Evolutionary conservation across 1,140 invertebrate genomes (phyloP), one percentile per base, ranked within the genome.

Genomic region (Rhyacophila brunnea): DNA sequence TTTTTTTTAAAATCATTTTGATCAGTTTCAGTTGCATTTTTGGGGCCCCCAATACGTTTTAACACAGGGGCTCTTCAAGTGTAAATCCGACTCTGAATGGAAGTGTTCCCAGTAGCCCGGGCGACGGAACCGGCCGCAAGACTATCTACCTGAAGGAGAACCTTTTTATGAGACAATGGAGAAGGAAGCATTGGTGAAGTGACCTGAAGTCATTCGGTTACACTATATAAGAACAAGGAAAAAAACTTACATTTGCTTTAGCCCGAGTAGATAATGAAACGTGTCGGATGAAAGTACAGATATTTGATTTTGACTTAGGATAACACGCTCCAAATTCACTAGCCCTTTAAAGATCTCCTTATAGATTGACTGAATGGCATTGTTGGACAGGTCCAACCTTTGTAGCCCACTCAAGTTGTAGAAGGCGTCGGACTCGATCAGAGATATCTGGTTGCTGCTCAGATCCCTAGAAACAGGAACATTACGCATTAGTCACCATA

Each of bases 171-270:
- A n/a, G n/a, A n/a, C n/a, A n/a, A n/a, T n/a, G n/a, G n/a, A n/a
- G n/a, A n/a, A n/a, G n/a, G n/a, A n/a, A n/a, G n/a, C n/a, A n/a
- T n/a, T n/a, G n/a, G n/a, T n/a, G n/a, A n/a, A n/a, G n/a, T n/a
- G n/a, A n/a, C n/a, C n/a, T n/a, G n/a, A n/a, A n/a, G n/a, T n/a
- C n/a, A n/a, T n/a, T n/a, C n/a, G n/a, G n/a, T n/a, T n/a, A n/a
- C n/a, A n/a, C n/a, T n/a, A n/a, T n/a, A n/a, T n/a, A n/a, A n/a
- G n/a, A n/a, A n/a, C n/a, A n/a, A n/a, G n/a, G n/a, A n/a, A n/a
- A n/a, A n/a, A n/a, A n/a, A 86, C 87, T 85, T 81, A 90, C 87
- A 90, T 72, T 69, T 86, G 83, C 69, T 85, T 87, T 58, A 90
- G 74, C 56, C 74, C 75, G 57, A 80, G 66, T 64, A 89, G 81